Conservation (phyloP, 1,140 invertebrate species). For the Drosophila lini region DNA sequence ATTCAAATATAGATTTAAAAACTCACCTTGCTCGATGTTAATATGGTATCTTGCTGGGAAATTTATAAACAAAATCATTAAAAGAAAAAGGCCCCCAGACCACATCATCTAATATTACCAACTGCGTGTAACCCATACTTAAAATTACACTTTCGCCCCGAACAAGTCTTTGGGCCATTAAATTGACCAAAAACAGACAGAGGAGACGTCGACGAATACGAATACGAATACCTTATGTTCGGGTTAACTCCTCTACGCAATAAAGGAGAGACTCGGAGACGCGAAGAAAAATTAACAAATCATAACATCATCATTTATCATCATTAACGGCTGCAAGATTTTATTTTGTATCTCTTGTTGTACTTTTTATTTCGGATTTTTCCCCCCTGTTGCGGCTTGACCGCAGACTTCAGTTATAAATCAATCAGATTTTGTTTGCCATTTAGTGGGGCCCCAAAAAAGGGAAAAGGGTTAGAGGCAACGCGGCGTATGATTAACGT, state of each 20-base stretch:
- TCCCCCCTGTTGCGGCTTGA: conserved; percentile 9
- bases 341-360: conserved; percentile 47
- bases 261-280: conserved; percentile 53
- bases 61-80: conserved; percentile 17
- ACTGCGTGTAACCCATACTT: conserved; percentile 54
- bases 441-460: conserved; percentile 46
- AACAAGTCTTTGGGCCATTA: conserved; percentile 51
- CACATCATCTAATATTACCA: conserved; percentile 15
- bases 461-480: conserved; percentile 28
- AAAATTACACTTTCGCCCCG: conserved; percentile 72
- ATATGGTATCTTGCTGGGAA: neutral
- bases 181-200: conserved; percentile 39
- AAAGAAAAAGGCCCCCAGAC: neutral
- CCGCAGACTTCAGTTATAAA: conserved; percentile 73
- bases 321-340: conserved; percentile 66
- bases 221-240: conserved; percentile 31
- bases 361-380: conserved; percentile 9
- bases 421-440: conserved; percentile 78
- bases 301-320: conserved; percentile 83
- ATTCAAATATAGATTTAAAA: no score
- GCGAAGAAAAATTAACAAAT: conserved; percentile 78
- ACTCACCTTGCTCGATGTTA: neutral
- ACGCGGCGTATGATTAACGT: conserved; percentile 71
- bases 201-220: neutral
- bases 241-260: conserved; percentile 64